A percentile compares a stretch with the other conserved stretches of the same genome.
phyloP scores from a whole-genome alignment of 2,797 vertebrate genomes.

The Pseudocheirus occidentalis region DNA sequence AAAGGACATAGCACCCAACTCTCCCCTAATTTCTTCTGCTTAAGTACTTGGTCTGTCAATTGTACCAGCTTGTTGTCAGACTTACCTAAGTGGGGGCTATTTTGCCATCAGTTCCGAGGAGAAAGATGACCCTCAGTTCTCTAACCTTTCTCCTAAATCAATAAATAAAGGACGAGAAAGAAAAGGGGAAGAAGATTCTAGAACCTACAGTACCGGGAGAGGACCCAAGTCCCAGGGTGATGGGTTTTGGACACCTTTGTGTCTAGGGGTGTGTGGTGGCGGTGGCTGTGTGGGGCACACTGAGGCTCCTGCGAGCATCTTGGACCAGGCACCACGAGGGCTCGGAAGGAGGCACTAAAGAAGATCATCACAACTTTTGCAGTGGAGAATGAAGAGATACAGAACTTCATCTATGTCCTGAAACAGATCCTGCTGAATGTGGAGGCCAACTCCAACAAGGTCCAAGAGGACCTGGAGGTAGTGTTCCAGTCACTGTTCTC shows the following conservation, averaged over 20 bases:
- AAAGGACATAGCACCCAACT: background rate
- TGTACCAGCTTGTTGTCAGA: background rate
- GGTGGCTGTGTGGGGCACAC: too few species aligned
- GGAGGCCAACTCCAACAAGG: conserved; percentile 91
- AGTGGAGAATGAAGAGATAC: conserved; percentile 95
- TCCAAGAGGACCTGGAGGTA: conserved; percentile 91
- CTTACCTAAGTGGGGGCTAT: background rate
- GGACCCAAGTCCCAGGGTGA: too few species aligned
- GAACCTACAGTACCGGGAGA: background rate
- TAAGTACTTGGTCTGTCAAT: background rate
- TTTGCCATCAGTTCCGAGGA: background rate
- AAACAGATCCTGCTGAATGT: conserved; percentile 94
- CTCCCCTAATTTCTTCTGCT: background rate
- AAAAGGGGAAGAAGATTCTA: background rate
- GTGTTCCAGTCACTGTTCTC: conserved; percentile 92
- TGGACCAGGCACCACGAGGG: too few species aligned
- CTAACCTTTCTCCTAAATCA: background rate
- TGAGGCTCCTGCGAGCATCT: too few species aligned
- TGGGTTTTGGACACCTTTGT: too few species aligned
- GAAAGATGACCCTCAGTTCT: background rate
- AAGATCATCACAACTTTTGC: conserved; percentile 95
- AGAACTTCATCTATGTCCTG: conserved; percentile 92
- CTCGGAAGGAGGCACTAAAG: conserved; percentile 88
- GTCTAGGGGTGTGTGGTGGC: too few species aligned
- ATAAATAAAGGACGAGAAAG: background rate